Conservation (phyloP, 2,113 vertebrate genomes). For the Heterochromis multidens region DNA sequence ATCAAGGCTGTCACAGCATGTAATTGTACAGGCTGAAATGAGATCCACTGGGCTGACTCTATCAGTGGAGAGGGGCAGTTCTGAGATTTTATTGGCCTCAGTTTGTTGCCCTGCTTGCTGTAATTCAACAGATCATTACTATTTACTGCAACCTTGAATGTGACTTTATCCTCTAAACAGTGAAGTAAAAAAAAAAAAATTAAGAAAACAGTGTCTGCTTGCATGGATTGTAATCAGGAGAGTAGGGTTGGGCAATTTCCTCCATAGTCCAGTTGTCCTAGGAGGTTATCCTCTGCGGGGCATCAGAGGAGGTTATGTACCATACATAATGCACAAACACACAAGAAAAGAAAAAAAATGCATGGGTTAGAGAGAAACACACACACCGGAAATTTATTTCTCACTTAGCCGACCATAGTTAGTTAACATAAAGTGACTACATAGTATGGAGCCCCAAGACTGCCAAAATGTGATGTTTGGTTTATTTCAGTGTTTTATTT, state of each 20-base stretch:
- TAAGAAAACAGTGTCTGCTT: not conserved
- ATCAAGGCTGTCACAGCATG: slow-evolving; percentile 62
- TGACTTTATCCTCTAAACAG: slow-evolving; percentile 12
- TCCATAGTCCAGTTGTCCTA: too few relatives aligned
- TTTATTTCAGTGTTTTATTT: not conserved
- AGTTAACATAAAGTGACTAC: too few relatives aligned
- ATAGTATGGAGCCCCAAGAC: not conserved
- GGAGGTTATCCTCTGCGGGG: not conserved
- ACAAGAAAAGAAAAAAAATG: not conserved
- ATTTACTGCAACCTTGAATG: slow-evolving; percentile 35
- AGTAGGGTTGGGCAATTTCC: not conserved
- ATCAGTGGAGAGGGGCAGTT: slow-evolving; percentile 1
- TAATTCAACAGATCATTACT: slow-evolving; percentile 13
- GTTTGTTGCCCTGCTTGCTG: slow-evolving; percentile 33
- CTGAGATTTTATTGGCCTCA: slow-evolving; percentile 17
- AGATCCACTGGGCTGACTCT: slow-evolving; percentile 39
- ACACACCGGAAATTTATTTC: not conserved
- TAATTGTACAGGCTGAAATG: slow-evolving; percentile 51
- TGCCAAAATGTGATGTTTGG: not conserved
- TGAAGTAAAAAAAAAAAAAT: not conserved
- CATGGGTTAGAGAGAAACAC: not conserved
- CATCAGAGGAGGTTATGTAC: not conserved
- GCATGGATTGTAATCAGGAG: not conserved
- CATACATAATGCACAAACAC: not conserved
- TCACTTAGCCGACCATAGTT: not conserved